These are phyloP conservation scores for Paracentrotus lividus DNA, from an alignment of 53 echinoderm and acorn worm genomes.

Conservation along the genomic window DNA sequence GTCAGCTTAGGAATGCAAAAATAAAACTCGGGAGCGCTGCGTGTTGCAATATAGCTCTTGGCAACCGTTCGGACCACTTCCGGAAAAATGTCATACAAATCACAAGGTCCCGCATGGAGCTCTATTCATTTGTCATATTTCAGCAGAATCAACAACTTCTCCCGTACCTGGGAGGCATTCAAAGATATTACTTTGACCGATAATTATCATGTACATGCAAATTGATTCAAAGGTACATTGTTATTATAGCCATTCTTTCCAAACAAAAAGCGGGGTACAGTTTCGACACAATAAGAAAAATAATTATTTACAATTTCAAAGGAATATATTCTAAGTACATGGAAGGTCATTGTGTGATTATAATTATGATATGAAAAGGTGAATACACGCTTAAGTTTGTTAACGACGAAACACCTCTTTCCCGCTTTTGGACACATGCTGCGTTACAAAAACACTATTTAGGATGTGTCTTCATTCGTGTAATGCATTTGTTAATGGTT, in stretches of 20 bases:
- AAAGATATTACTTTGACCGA: background rate
- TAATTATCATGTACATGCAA: slow-evolving; percentile 11
- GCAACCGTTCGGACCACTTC: background rate
- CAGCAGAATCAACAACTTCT: too few relatives aligned
- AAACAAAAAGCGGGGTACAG: background rate
- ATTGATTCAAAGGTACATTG: background rate
- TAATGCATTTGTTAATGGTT: slow-evolving; percentile 57
- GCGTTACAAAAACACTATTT: slow-evolving; percentile 59
- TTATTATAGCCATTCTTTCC: background rate
- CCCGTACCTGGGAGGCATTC: background rate
- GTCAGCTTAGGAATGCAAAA: background rate
- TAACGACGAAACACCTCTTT: background rate
- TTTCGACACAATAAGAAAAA: background rate
- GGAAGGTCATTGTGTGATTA: background rate
- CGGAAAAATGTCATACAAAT: background rate
- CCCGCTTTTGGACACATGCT: slow-evolving; percentile 35
- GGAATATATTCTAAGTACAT: background rate
- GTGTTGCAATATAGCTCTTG: background rate
- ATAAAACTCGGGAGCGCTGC: background rate
- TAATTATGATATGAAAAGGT: slow-evolving; percentile 2
- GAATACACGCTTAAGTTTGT: slow-evolving; percentile 1
- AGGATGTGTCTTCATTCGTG: slow-evolving; percentile 23
- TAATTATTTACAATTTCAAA: background rate
- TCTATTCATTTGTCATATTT: background rate
- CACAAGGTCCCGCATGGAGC: background rate